A percentile compares a stretch with the other conserved stretches of the same genome.
These are phyloP conservation scores for Maconellicoccus hirsutus DNA, from an alignment of 1,140 invertebrate genomes.

Conservation along the genomic window DNA sequence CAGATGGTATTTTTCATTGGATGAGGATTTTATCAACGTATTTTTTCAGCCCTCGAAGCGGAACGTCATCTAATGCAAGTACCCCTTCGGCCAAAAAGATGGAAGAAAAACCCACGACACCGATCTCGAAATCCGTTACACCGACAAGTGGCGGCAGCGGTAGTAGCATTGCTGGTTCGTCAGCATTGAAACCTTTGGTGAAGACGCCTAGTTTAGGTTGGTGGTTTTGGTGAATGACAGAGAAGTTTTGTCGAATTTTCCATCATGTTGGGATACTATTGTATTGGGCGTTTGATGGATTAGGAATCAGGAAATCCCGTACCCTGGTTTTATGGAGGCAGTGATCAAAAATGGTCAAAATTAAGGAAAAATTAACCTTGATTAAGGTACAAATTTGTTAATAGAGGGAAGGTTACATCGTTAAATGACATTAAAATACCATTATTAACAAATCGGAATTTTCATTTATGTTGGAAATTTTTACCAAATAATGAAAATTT, in stretches of 20 bases:
- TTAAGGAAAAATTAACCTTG: no score
- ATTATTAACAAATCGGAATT: no score
- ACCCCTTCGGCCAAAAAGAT: constrained; percentile 65
- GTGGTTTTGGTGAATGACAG: not conserved
- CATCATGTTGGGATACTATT: no score
- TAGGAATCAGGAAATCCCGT: no score
- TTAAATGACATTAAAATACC: no score
- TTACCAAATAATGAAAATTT: no score
- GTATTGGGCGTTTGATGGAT: no score
- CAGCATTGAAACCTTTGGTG: constrained; percentile 43
- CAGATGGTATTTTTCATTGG: not conserved
- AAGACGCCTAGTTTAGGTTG: constrained; percentile 44
- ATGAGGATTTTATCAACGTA: constrained; percentile 4
- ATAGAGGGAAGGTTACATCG: no score
- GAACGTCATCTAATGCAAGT: constrained; percentile 66
- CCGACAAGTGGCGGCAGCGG: constrained; percentile 56
- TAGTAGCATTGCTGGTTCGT: constrained; percentile 36
- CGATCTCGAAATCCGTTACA: constrained; percentile 78
- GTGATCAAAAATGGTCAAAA: no score
- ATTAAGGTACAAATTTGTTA: no score
- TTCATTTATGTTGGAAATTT: no score
- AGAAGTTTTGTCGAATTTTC: not conserved
- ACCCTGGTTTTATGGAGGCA: no score
- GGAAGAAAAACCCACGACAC: constrained; percentile 71
- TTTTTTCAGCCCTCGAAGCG: constrained; percentile 47